Evolutionary conservation across 2,113 vertebrate species (phyloP), one percentile per base, ranked within the genome.

Genomic region (Gymnogyps californianus): DNA sequence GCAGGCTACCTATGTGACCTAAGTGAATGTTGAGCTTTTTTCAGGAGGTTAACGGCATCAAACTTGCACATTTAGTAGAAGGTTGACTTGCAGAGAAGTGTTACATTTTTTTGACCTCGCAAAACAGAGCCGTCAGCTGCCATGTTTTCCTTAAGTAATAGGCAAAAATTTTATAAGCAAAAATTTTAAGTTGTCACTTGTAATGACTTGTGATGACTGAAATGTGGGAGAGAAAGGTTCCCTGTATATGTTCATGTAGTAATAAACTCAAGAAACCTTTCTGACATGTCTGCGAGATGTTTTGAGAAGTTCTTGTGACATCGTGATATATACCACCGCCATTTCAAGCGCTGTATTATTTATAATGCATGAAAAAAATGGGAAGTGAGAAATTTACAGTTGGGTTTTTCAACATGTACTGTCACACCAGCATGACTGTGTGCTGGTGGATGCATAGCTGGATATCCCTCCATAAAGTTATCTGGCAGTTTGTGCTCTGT

Each of bases 211-310:
- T 58, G 29, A 16, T 72, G 28, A 14, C 55, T 91, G 55, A 89
- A 87, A 49, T 34, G 46, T 31, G 13, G 18, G 32, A 77, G 57
- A 36, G 15, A 34, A 87, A 38, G 28, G 7, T 89, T 83, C 3
- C 8, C 7, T 22, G 0, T 72, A 4, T 58, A 11, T 47, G 6
- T 76, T 80, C 0, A 0, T 70, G 13, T 24, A 77, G 25, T n/a
- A 61, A 77, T 77, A 24, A 47, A 32, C 26, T 75, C 36, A 29
- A 71, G 46, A 88, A 86, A 72, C 16, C 24, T 19, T 93, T 83
- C 49, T 81, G 52, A 57, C 59, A 34, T 4, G 13, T 47, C 26
- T 67, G 3, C 0, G 0, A 67, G n/a, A 71, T 59, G 32, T 80
- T 83, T 52, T 55, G 40, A 79, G 47, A 34, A 42, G 34, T 62